Base-by-base conservation (phyloP, 2,797 vertebrate species). In the Lemur catta region DNA sequence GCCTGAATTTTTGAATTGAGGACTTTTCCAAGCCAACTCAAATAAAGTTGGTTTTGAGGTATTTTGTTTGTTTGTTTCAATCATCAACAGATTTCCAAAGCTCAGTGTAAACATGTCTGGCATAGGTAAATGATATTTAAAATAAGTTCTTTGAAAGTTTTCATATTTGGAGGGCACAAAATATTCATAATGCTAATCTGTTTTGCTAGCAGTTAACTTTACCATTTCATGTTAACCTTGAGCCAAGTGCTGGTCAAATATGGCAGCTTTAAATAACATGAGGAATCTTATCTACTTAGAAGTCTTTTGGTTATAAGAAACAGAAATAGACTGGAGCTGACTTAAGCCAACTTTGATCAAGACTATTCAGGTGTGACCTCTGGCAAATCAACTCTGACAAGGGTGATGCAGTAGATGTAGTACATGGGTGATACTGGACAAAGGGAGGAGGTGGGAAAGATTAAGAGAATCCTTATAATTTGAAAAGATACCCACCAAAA, bases 1-100 rank as follows among this genome's bases (percentile, higher is more conserved):
- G 10, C 35, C 84, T 92, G 65, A 93, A 88, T 81, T 94, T 96
- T 95, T 76, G 92, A 94, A 76, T 69, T 75, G 30, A 97, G 74
- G 41, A 46, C 8, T 95, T 97, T 94, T 72, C 9, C n/a, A 84
- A 89, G 9, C 63, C 79, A 89, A 79, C 50, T 95, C 71, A 0
- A 0, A 84, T 10, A 95, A 97, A 97, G 30, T 43, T 57, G 4
- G 8, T 72, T 46, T 46, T 17, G 24, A 2, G 75, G 57, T 88
- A 24, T 92, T 85, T 52, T 74, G 2, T 65, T 52, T 38, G 11
- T n/a, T 85, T 46, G 2, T 69, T 78, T 57, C 48, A 26, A 93
- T 94, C 69, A 75, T 89, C 24, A 78, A 8, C 52, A 93, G 28
- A 52, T 96, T 97, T 95, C 57, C 17, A 84, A 91, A 96, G 26